Conservation (phyloP, 2,888 invertebrate species). For the Drosophila quinaria region DNA sequence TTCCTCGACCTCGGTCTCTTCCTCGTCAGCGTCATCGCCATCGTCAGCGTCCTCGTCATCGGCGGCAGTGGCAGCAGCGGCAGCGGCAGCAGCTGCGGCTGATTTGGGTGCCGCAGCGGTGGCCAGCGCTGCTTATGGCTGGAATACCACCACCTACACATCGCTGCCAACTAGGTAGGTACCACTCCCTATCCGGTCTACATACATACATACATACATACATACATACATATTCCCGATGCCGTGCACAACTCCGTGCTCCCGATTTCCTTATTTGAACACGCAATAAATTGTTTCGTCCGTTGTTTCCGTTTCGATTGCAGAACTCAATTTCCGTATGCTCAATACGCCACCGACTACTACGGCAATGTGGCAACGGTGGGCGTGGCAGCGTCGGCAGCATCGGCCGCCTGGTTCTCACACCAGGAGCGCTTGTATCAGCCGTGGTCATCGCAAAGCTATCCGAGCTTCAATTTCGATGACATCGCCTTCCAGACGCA, state of each 20-base stretch:
- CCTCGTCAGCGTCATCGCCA: slow-evolving; percentile 45
- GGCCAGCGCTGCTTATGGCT: slow-evolving; percentile 79
- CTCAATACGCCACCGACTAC: slow-evolving; percentile 85
- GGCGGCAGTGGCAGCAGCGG: slow-evolving; percentile 68
- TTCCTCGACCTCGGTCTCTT: slow-evolving; percentile 36
- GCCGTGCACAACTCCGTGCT: background rate
- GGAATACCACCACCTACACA: slow-evolving; percentile 81
- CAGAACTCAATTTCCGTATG: slow-evolving; percentile 85
- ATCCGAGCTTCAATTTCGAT: slow-evolving; percentile 84
- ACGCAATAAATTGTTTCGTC: slow-evolving; percentile 33
- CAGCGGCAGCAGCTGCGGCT: slow-evolving; percentile 67
- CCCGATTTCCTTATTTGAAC: background rate
- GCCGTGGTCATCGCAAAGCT: slow-evolving; percentile 84
- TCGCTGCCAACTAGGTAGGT: slow-evolving; percentile 83
- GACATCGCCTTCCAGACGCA: slow-evolving; percentile 86
- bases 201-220: too few relatives aligned
- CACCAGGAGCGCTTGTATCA: slow-evolving; percentile 84
- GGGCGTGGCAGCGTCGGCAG: slow-evolving; percentile 80
- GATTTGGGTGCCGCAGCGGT: slow-evolving; percentile 81
- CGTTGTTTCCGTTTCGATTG: slow-evolving; percentile 14
- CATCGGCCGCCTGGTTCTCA: slow-evolving; percentile 84
- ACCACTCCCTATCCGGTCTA: background rate
- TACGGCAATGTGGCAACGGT: slow-evolving; percentile 83
- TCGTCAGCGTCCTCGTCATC: background rate
- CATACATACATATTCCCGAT: background rate